Base-by-base conservation (phyloP, 1,140 invertebrate species). In the Aphaenogaster rudis region DNA sequence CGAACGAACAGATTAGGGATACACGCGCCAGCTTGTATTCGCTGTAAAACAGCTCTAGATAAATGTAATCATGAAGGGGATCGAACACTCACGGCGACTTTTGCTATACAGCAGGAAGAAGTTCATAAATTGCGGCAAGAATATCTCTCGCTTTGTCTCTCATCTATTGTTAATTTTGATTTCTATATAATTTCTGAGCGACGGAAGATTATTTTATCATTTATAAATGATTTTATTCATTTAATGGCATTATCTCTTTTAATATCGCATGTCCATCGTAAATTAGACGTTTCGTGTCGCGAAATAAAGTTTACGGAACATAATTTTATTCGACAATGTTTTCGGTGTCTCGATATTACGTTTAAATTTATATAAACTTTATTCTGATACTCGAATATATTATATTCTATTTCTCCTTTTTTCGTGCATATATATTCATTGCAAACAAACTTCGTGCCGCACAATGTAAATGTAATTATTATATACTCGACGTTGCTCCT, bases 11-110 rank as follows among this genome's bases (percentile, higher is more conserved):
- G 80, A 84, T 74, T 84, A 84, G 42, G 69, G 45, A 63, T 36
- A 84, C 80, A 71, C 28, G 64, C 64, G 64, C 36, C 15, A 57
- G 15, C 28, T 59, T 71, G 52, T 81, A 67, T 48, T 15, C 36
- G 63, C 48, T 69, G 52, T 76, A 76, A 50, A 74, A 74, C 69
- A 81, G 33, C 69, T 48, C 42, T 76, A 84, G 80, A 74, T 84
- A 84, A 74, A 84, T 50, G 80, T 74, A 84, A 84, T 84, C 79
- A 28, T 8, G 28, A 74, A 21, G 69, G 69, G 80, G 54, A 84
- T 84, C 80, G 57, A 81, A 54, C 45, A 71, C n/a, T 74, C 66
- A 28, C 28, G 42, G n/a, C 52, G 11, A 36, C 5, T 67, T 80
- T 80, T 57, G 33, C 6, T 39, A 13, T 57, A 36, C 17, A 11